Evolutionary conservation across 1,140 invertebrate species (phyloP).

Genomic region (Panagrolaimus sp.): DNA sequence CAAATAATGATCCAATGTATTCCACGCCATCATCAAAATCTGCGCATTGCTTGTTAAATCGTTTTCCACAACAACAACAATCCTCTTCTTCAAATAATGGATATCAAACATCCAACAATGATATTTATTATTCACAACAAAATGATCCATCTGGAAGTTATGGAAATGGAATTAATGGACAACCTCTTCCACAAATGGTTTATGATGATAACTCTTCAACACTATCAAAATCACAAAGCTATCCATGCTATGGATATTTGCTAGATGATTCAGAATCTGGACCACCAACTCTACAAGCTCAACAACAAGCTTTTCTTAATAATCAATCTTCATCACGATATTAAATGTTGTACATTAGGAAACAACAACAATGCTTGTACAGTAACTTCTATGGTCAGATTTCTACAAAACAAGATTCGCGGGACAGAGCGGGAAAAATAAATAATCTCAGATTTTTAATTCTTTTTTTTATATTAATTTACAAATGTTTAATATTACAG

Average conservation of each 20-base stretch:
- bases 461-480: no score
- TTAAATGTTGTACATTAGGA: no score
- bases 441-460: no score
- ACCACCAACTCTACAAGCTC: background rate
- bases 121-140: background rate
- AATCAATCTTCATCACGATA: no score
- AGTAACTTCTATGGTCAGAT: no score
- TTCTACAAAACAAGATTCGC: no score
- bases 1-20: slow-evolving; percentile 18
- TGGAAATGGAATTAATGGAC: background rate
- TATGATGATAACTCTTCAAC: background rate
- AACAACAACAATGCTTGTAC: no score
- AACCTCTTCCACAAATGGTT: background rate
- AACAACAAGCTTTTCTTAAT: background rate
- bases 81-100: background rate
- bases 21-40: slow-evolving; percentile 8
- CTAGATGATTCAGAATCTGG: slow-evolving; percentile 8
- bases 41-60: background rate
- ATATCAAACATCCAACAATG: background rate
- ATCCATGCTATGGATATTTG: slow-evolving; percentile 21
- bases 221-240: slow-evolving; percentile 29
- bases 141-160: slow-evolving; percentile 14
- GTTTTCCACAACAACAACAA: background rate
- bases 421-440: no score
- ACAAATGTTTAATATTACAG: no score